phyloP scores from a whole-genome alignment of 2,888 invertebrate genomes.

The Plebejus anna region DNA sequence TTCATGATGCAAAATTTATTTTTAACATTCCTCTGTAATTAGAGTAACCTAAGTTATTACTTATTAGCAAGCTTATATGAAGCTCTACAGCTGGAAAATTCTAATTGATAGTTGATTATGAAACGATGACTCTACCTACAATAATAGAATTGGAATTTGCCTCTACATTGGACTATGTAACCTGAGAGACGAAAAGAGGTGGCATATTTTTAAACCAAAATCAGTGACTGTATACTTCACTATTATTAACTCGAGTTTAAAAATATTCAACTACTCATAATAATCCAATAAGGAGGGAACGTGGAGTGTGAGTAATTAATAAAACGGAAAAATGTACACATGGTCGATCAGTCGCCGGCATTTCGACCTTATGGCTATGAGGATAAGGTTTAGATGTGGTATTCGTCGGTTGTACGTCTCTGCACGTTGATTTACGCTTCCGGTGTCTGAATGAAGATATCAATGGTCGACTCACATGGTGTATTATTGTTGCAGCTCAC shows the following conservation, averaged over 20 bases:
- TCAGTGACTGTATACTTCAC: background rate
- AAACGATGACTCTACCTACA: background rate
- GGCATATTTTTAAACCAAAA: background rate
- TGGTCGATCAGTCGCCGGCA: background rate
- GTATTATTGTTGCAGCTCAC: slow-evolving; percentile 55
- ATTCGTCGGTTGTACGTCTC: slow-evolving; percentile 43
- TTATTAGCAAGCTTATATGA: no score
- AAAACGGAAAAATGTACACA: background rate
- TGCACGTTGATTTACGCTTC: slow-evolving; percentile 71
- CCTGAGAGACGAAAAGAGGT: background rate
- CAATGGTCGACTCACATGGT: slow-evolving; percentile 63
- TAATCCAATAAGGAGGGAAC: slow-evolving; percentile 1
- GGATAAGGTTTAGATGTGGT: background rate
- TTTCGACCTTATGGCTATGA: background rate
- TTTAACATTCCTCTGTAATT: no score
- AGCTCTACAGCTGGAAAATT: no score
- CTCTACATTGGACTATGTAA: background rate
- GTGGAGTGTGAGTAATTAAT: background rate
- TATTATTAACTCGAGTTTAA: background rate
- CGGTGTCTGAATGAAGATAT: slow-evolving; percentile 70
- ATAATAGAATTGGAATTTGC: background rate
- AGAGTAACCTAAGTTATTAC: no score
- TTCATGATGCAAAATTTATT: no score
- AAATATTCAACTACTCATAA: background rate
- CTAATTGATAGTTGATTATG: background rate